Percentiles rank a stretch among this genome's conserved stretches.
Conservation (phyloP, 64 coral and sea anemone species). For the Anthopleura sola region DNA sequence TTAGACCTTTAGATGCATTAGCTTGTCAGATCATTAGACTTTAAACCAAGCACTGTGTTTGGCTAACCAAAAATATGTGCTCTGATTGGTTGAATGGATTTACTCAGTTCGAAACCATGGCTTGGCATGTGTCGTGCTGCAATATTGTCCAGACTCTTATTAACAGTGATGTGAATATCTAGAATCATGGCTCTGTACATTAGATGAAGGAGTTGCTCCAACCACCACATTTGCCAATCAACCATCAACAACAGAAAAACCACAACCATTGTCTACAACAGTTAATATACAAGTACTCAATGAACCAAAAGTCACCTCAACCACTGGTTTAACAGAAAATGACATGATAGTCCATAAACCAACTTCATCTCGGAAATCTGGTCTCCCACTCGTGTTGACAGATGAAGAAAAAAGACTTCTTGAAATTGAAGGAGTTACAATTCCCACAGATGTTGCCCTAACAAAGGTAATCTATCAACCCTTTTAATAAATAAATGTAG, state of each 20-base stretch:
- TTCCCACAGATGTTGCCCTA: constrained; percentile 78
- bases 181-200: not conserved
- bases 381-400: constrained; percentile 44
- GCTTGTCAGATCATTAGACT: too few relatives aligned
- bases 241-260: not conserved
- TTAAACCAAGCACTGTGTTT: too few relatives aligned
- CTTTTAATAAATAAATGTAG: too few relatives aligned
- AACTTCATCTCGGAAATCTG: not conserved
- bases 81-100: too few relatives aligned
- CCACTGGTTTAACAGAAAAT: not conserved
- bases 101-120: too few relatives aligned
- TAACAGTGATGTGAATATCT: not conserved
- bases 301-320: constrained; percentile 10
- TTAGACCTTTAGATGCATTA: too few relatives aligned
- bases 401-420: constrained; percentile 76
- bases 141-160: not conserved
- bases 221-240: not conserved
- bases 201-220: constrained; percentile 19
- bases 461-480: constrained; percentile 60
- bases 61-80: too few relatives aligned
- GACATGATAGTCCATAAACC: not conserved
- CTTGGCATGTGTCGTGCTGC: too few relatives aligned
- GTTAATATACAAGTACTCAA: constrained; percentile 7
- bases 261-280: not conserved
- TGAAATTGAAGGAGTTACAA: constrained; percentile 53